Conservation (phyloP, 1,140 invertebrate genomes). For the Cheumatopsyche charites region DNA sequence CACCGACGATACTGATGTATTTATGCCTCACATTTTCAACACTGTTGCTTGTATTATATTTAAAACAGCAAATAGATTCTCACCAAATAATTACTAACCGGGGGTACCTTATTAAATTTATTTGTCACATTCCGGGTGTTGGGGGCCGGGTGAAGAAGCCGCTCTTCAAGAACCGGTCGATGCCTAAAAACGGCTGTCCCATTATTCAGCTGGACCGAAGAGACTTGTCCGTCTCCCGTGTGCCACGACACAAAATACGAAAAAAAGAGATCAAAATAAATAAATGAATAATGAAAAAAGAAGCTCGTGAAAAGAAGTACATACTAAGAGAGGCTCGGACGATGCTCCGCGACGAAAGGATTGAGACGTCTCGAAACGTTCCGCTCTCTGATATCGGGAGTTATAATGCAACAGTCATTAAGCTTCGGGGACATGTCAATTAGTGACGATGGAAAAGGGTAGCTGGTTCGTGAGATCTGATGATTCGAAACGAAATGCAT, state of each 20-base stretch:
- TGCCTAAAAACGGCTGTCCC: conserved; percentile 31
- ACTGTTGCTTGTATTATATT: not conserved
- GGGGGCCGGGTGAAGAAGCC: conserved; percentile 22
- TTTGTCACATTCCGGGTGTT: conserved; percentile 44
- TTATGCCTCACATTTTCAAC: no score
- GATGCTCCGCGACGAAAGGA: conserved; percentile 31
- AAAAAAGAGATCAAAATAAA: conserved; percentile 1
- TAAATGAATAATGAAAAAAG: conserved; percentile 25
- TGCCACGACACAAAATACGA: conserved; percentile 22
- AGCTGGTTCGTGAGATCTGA: conserved; percentile 13
- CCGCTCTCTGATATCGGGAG: conserved; percentile 13
- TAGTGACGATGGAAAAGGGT: not conserved
- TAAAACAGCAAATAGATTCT: no score
- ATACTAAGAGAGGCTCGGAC: not conserved
- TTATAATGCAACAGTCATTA: conserved; percentile 21
- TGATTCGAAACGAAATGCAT: conserved; percentile 4
- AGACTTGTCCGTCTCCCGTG: conserved; percentile 33
- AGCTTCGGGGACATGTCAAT: conserved; percentile 15
- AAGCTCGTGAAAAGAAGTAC: conserved; percentile 26
- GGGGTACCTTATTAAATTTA: conserved; percentile 37
- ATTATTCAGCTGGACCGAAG: conserved; percentile 21
- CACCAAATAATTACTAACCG: not conserved
- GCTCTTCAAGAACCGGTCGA: conserved; percentile 24
- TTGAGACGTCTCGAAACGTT: conserved; percentile 40
- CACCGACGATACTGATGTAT: conserved; percentile 21